Percentiles rank a stretch among this genome's conserved stretches.
phyloP scores from a whole-genome alignment of 2,797 vertebrate species.

The Xenopus petersii region DNA sequence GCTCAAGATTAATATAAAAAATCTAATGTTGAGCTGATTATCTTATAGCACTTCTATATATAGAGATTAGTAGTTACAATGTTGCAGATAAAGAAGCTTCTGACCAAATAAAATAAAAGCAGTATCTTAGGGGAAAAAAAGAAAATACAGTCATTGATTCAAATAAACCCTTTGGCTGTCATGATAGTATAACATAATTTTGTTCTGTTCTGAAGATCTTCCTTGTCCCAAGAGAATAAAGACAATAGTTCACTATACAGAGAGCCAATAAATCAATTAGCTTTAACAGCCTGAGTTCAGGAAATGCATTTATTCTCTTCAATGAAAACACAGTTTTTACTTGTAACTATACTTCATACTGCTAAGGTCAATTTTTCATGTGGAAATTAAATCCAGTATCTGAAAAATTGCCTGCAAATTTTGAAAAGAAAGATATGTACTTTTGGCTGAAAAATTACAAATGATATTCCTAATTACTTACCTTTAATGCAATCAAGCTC shows the following conservation, averaged over 20 bases:
- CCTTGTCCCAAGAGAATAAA: slow-evolving; percentile 76
- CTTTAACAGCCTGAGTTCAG: slow-evolving; percentile 76
- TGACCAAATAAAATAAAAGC: slow-evolving; percentile 47
- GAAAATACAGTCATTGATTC: slow-evolving; percentile 63
- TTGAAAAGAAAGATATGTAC: slow-evolving; percentile 56
- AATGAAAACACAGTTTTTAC: slow-evolving; percentile 71
- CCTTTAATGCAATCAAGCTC: slow-evolving; percentile 69
- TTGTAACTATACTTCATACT: slow-evolving; percentile 71
- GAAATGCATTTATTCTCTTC: slow-evolving; percentile 76
- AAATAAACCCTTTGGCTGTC: slow-evolving; percentile 75
- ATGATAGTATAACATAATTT: slow-evolving; percentile 74
- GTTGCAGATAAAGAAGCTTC: background rate
- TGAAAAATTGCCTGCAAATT: slow-evolving; percentile 68
- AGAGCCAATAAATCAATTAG: slow-evolving; percentile 93
- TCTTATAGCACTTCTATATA: no score
- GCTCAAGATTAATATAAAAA: no score
- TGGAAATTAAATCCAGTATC: slow-evolving; percentile 68
- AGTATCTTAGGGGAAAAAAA: slow-evolving; percentile 62
- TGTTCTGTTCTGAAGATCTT: slow-evolving; percentile 73
- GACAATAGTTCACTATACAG: slow-evolving; percentile 81
- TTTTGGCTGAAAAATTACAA: slow-evolving; percentile 60
- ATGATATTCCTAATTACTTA: slow-evolving; percentile 76
- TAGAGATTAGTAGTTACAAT: no score
- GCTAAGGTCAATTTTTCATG: slow-evolving; percentile 73
- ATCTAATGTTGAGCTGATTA: no score